These are phyloP conservation scores for Darevskia mixta DNA, from an alignment of 2,797 vertebrate species.

Conservation along the genomic window DNA sequence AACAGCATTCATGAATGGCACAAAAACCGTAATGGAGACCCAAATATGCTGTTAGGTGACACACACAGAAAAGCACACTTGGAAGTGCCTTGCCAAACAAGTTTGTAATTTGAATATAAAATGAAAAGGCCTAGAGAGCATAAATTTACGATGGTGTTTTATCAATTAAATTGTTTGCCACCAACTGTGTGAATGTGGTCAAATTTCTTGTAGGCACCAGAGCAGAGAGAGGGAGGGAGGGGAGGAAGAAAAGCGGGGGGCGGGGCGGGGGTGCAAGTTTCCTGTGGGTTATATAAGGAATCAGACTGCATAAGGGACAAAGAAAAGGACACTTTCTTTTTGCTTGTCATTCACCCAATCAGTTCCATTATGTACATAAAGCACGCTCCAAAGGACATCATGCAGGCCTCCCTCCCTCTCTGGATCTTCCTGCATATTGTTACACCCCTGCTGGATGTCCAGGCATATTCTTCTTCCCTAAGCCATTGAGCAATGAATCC, in stretches of 20 bases:
- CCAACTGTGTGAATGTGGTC: background rate
- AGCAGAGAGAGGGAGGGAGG: background rate
- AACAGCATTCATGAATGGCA: background rate
- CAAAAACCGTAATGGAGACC: background rate
- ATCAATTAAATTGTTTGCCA: background rate
- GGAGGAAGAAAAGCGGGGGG: too few species aligned
- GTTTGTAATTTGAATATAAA: background rate
- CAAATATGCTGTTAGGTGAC: background rate
- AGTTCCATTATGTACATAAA: background rate
- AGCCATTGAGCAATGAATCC: conserved; percentile 28
- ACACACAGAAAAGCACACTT: background rate
- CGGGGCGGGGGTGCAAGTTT: background rate
- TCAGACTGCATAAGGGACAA: background rate
- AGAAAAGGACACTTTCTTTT: background rate
- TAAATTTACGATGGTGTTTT: background rate
- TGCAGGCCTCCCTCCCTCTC: background rate
- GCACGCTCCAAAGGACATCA: background rate
- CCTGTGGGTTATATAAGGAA: background rate
- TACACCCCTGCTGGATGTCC: background rate
- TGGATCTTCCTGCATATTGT: background rate
- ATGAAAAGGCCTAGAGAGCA: background rate
- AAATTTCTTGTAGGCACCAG: background rate
- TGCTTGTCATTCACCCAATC: background rate
- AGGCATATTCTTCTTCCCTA: background rate
- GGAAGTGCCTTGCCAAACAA: background rate